Evolutionary conservation across 2,113 vertebrate genomes (phyloP), one percentile per base, ranked within the genome.

Genomic region (Tursiops truncatus): DNA sequence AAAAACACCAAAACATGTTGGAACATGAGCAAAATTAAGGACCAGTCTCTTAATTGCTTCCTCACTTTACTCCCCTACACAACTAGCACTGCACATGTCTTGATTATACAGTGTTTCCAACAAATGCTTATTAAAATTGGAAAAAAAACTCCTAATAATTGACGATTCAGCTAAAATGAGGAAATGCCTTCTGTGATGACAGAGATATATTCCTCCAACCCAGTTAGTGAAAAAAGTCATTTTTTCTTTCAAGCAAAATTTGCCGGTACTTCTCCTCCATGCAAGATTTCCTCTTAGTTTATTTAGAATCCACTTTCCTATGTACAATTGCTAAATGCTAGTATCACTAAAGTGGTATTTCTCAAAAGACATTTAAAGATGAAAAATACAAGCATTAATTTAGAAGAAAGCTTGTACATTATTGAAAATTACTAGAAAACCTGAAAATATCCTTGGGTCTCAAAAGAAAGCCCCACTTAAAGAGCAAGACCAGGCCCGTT

Each of bases 401-500:
- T 81, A 76, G 84, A 95, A 96, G 80, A 76, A 92, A 95, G 94
- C n/a, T 82, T 81, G 56, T 89, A 97, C 41, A 92, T 96, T 97
- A 77, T 0, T 74, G 38, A n/a, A 96, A 97, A 96, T 96, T 88
- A 97, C 26, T 89, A 97, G 79, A n/a, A 96, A 79, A 13, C 56
- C 81, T 89, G 33, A 95, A 85, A 91, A 92, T 71, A 90, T 81
- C 97, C 97, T 95, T 93, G 97, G 71, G 84, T 93, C 71, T 96
- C 44, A 93, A 97, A 98, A 95, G 31, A 95, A 88, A 28, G 13
- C 56, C 62, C 2, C 36, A 89, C 20, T 76, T 86, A 96, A 68
- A 68, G 94, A 97, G 41, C 44, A 89, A 85, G 38, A 76, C 88
- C 94, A 95, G 89, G 56, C 44, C 86, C 74, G 93, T 56, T 94